phyloP scores from a whole-genome alignment of 2,888 invertebrate species.

The Aplocera efformata region DNA sequence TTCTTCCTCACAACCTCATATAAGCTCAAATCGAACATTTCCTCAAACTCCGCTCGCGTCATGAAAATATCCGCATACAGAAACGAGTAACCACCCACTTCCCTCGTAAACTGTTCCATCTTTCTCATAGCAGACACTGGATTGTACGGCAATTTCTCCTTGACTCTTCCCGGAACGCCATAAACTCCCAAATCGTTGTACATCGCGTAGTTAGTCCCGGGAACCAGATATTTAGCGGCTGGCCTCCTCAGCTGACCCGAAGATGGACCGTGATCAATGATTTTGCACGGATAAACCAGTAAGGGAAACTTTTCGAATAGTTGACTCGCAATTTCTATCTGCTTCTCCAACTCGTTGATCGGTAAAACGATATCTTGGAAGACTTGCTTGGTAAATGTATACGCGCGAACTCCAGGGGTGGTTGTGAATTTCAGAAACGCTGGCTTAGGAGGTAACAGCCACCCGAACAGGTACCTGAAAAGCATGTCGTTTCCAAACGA shows the following conservation, averaged over 20 bases:
- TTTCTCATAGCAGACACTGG: constrained; percentile 83
- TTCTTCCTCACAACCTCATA: constrained; percentile 82
- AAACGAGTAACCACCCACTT: constrained; percentile 85
- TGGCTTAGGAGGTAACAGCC: constrained; percentile 85
- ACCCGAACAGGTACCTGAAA: constrained; percentile 82
- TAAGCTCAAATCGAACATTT: constrained; percentile 84
- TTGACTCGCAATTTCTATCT: constrained; percentile 79
- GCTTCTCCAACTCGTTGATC: constrained; percentile 82
- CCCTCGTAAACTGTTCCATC: constrained; percentile 85
- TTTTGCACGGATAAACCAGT: constrained; percentile 84
- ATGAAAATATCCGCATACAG: constrained; percentile 86
- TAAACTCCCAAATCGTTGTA: constrained; percentile 86
- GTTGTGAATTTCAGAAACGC: constrained; percentile 87
- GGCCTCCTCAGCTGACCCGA: constrained; percentile 82
- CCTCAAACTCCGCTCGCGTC: constrained; percentile 82
- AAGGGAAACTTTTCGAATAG: constrained; percentile 84
- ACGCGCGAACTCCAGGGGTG: constrained; percentile 83
- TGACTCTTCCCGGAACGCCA: constrained; percentile 84
- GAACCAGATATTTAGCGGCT: constrained; percentile 77
- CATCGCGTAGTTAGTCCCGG: constrained; percentile 84
- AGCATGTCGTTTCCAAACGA: constrained; percentile 84
- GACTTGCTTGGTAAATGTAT: constrained; percentile 85
- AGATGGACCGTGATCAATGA: constrained; percentile 82
- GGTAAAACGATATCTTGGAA: constrained; percentile 87
- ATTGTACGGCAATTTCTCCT: constrained; percentile 80